Base-by-base conservation (phyloP, 2,888 invertebrate species). In the Callinectes sapidus region DNA sequence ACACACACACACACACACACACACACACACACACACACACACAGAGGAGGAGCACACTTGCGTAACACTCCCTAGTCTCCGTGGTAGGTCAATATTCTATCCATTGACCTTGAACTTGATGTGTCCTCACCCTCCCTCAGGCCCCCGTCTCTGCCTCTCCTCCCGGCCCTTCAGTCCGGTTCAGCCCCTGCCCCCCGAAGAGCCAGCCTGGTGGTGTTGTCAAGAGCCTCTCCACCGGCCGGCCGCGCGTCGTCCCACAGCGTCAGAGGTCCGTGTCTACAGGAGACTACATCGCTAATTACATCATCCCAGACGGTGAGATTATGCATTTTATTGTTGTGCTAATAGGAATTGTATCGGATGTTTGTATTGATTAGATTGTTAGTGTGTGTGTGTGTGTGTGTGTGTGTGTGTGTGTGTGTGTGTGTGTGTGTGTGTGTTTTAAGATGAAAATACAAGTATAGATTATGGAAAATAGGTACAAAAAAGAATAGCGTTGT, bases 301-400 rank as follows among this genome's bases (percentile, higher is more conserved):
- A 92, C 90, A 71, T 92, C 90, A 87, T 90, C 8, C 92, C 92
- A 16, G 92, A 92, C 71, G 85, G 92, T 92, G 39, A 39, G 92
- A n/a, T 32, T 28, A 13, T 89, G 32, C 14, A 5, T 61, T 48
- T 48, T 48, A 48, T 48, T 48, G 48, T 10, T 48, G 48, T 48
- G 48, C 48, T 48, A 10, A 48, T 48, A 48, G 8, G 48, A 48
- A 2, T 10, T 48, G 48, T 48, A 10, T 48, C 8, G 48, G 8
- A 5, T 48, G 48, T 48, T 48, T 48, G 48, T 48, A 6, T 48
- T 48, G 48, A 48, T 48, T 48, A 48, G 8, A 48, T 48, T 6
- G 18, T 61, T 3, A 23, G 6, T 23, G 61, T 61, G 61, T 61
- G 61, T 61, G 61, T 61, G 61, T 61, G 61, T 61, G 61, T 61